Percentiles rank a stretch among this genome's conserved stretches.
phyloP scores from a whole-genome alignment of 2,113 vertebrate genomes.

The Neodon shergylaensis region DNA sequence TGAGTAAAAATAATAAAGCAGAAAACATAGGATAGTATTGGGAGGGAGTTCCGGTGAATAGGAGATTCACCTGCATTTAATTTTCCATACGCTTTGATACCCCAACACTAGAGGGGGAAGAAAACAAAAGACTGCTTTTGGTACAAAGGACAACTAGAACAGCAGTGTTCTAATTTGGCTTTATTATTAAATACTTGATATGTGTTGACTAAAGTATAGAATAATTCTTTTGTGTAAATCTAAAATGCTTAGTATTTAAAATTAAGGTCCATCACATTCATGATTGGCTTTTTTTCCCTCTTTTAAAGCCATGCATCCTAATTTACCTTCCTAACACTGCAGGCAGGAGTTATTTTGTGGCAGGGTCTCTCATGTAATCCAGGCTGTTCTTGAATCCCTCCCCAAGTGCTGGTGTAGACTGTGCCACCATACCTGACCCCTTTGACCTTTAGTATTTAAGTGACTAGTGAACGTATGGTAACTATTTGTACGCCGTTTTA shows the following conservation, averaged over 20 bases:
- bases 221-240: background rate
- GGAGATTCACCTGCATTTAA: no score
- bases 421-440: background rate
- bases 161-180: slow-evolving; percentile 11
- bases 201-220: slow-evolving; percentile 7
- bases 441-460: slow-evolving; percentile 14
- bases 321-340: background rate
- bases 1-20: no score
- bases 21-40: no score
- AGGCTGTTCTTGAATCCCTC: background rate
- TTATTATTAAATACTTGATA: slow-evolving; percentile 40
- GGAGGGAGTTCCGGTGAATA: no score
- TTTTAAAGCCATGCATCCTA: background rate
- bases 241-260: slow-evolving; percentile 38
- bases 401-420: background rate
- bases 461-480: background rate
- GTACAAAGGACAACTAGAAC: no score
- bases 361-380: background rate
- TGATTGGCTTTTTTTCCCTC: background rate
- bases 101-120: no score
- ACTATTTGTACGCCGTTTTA: background rate
- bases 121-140: no score
- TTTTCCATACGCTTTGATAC: no score
- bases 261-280: background rate
- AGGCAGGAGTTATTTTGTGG: background rate